These are phyloP conservation scores for Synchiropus splendidus DNA, from an alignment of 2,113 vertebrate species.

Conservation along the genomic window DNA sequence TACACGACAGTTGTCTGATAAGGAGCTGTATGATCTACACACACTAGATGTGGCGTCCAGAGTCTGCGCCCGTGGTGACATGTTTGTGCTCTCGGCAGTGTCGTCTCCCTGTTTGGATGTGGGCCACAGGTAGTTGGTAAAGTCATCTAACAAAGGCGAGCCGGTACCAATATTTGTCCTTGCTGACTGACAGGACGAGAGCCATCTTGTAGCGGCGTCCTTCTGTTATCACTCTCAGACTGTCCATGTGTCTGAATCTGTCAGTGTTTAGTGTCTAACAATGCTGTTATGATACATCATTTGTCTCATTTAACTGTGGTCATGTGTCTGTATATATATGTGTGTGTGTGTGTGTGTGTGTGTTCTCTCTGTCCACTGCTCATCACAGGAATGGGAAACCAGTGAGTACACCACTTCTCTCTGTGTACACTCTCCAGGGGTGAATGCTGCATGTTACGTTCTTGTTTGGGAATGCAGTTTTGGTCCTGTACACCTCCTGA, in stretches of 20 bases:
- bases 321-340: constrained; percentile 21
- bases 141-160: neutral
- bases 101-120: constrained; percentile 4
- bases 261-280: too few relatives aligned
- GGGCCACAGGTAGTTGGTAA: constrained; percentile 5
- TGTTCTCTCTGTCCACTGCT: constrained; percentile 63
- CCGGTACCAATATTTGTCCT: constrained; percentile 6
- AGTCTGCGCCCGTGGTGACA: neutral
- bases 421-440: constrained; percentile 27
- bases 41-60: constrained; percentile 1
- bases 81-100: constrained; percentile 8
- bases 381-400: constrained; percentile 75
- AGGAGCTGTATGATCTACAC: neutral
- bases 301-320: constrained; percentile 18
- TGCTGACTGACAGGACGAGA: neutral
- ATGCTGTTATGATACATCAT: too few relatives aligned
- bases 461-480: constrained; percentile 28
- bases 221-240: too few relatives aligned
- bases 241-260: too few relatives aligned
- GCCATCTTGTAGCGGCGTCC: neutral
- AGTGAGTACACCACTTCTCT: constrained; percentile 68
- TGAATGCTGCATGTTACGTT: constrained; percentile 65
- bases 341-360: constrained; percentile 52
- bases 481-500: constrained; percentile 29
- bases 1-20: neutral